phyloP scores from a whole-genome alignment of 2,888 invertebrate genomes.

The Meghimatium bilineatum region DNA sequence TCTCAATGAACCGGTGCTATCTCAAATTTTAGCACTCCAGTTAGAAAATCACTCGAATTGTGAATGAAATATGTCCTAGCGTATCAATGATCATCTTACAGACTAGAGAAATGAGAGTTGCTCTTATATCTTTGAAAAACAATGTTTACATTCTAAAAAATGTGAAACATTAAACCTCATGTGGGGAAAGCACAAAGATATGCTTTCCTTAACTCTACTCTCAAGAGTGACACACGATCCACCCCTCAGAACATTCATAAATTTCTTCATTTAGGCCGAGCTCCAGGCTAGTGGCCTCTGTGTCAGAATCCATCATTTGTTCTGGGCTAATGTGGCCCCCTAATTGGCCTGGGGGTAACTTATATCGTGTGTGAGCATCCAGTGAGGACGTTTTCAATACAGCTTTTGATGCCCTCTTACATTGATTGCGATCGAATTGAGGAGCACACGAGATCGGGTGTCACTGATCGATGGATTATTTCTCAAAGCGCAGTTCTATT shows the following conservation, averaged over 20 bases:
- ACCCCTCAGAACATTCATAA: too few species aligned
- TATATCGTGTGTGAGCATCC: not conserved
- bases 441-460: not conserved
- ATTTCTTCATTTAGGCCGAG: not conserved
- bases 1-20: not conserved
- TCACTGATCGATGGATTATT: not conserved
- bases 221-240: not conserved
- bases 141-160: not conserved
- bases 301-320: conserved; percentile 18
- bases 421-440: not conserved
- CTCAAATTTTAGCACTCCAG: not conserved
- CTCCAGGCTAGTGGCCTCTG: not conserved
- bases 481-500: not conserved
- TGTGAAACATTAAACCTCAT: not conserved
- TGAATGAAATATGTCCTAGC: not conserved
- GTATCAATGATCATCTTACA: not conserved
- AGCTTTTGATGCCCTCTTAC: not conserved
- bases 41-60: not conserved
- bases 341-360: not conserved
- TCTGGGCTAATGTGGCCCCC: not conserved
- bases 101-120: not conserved
- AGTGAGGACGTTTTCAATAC: not conserved
- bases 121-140: not conserved
- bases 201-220: not conserved
- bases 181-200: not conserved